Base-by-base conservation (phyloP, 1,140 invertebrate genomes). In the Oreohelix idahoensis region DNA sequence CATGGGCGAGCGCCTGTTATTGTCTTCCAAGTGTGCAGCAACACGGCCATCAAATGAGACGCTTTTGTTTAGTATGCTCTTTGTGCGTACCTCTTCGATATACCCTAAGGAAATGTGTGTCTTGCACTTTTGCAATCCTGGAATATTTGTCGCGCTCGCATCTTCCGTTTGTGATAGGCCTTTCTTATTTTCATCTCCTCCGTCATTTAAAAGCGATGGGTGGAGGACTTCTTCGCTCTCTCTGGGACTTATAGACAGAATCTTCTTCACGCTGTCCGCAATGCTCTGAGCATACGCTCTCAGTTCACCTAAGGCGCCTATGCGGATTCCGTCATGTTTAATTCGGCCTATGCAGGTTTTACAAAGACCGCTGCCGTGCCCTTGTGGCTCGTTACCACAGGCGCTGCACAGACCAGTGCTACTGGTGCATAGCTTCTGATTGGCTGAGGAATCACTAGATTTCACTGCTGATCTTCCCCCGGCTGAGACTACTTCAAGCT, bases 261-360 rank as follows among this genome's bases (percentile, higher is more conserved):
- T 76, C 32, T 76, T 76, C 42, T 51, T 76, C 0, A 76, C 74
- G 45, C 74, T 76, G 15, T 76, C 38, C 0, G 74, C 74, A 23
- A 76, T 76, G 29, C 42, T 45, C 74, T 76, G 39, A 23, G 74
- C 74, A 32, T 76, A 76, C 1, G 74, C 74, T 35, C 29, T 76
- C 1, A 76, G 42, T 13, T 76, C 74, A 11, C 45, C 74, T 35
- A 76, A 35, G 1, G 74, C 42, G 42, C 74, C 74, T 35, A 45
- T 35, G 29, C 39, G 74, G 10, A 49, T 49, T 2, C 29, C 29
- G 17, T 76, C 74, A 20, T 49, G 17, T 35, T 51, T 76, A 29
- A 76, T 32, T 0, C 45, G 39, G 13, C 45, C 45, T 4, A 39
- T 45, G 49, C 74, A 76, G 32, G 32, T 76, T 76, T 76, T 76